Base-by-base conservation (phyloP, 2,113 vertebrate species). In the Dendrocopos noguchii region DNA sequence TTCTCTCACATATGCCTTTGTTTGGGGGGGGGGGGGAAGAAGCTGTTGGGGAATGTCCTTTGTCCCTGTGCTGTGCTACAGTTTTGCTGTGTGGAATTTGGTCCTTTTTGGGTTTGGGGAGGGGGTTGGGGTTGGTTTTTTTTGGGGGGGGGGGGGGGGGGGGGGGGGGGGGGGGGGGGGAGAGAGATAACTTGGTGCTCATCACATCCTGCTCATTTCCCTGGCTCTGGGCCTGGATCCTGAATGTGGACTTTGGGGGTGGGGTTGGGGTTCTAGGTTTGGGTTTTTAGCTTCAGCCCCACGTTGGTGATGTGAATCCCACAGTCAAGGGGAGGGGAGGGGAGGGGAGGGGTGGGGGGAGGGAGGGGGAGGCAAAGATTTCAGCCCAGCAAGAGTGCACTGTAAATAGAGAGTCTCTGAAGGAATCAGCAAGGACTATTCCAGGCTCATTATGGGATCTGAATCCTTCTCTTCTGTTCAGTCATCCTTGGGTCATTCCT, bases 1-100 rank as follows among this genome's bases (percentile, higher is more conserved):
- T 96, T 93, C 95, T 93, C 61, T 93, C 96, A 96, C 94, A 57
- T 44, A 78, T 93, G 95, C 96, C 96, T 97, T 94, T 94, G 88
- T 87, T 78, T 84, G 5, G 88, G 93, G 84, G 88, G 88, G 88
- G 78, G 80, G 5, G 88, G 94, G 84, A 90, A 39, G 66, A 8
- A 83, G 94, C 71, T 83, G 29, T 66, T 84, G 27, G 27, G 27
- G 24, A 80, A 47, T 90, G 76, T 92, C 46, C 36, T 39, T 83
- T 91, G 92, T 96, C 94, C 94, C 92, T 61, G 93, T 95, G 89
- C 93, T 74, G 68, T 91, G 94, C 84, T 92, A 34, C 85, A 20
- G 64, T 92, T 92, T 94, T 90, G 89, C 91, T 53, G 76, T 90
- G 92, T 87, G 94, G 83, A 87, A 31, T 85, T 80, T 60, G 80